Evolutionary conservation across 2,888 invertebrate genomes (phyloP).

Genomic region (Pheosia gnoma): DNA sequence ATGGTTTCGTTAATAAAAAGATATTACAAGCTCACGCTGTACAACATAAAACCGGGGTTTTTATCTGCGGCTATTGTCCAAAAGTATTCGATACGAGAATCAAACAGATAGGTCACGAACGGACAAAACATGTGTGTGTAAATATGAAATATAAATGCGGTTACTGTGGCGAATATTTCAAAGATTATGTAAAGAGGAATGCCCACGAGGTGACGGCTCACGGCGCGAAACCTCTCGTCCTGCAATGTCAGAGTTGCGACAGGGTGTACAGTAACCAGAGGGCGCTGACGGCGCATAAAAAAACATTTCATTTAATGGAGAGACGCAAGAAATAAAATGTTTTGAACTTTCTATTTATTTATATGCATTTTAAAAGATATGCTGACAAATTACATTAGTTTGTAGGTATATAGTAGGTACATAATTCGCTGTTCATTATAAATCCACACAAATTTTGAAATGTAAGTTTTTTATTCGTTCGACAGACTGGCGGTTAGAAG

Average conservation of each 20-base stretch:
- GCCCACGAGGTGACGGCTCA: slow-evolving; percentile 64
- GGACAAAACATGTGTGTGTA: slow-evolving; percentile 47
- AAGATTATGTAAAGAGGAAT: slow-evolving; percentile 67
- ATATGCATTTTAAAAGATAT: too few relatives aligned
- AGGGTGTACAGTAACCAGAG: slow-evolving; percentile 76
- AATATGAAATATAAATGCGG: slow-evolving; percentile 58
- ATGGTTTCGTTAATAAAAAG: slow-evolving; percentile 52
- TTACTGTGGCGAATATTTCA: slow-evolving; percentile 64
- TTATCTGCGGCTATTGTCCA: slow-evolving; percentile 64
- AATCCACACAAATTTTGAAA: too few relatives aligned
- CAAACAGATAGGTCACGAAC: slow-evolving; percentile 44
- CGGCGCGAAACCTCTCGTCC: slow-evolving; percentile 63
- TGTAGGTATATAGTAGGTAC: too few relatives aligned
- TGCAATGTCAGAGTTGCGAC: slow-evolving; percentile 75
- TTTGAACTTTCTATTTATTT: too few relatives aligned
- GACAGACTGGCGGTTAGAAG: too few relatives aligned
- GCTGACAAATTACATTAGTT: too few relatives aligned
- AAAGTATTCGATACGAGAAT: slow-evolving; percentile 68
- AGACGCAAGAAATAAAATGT: slow-evolving; percentile 19
- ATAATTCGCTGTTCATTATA: too few relatives aligned
- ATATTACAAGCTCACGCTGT: slow-evolving; percentile 52
- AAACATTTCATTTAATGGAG: slow-evolving; percentile 61
- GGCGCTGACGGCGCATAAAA: slow-evolving; percentile 72
- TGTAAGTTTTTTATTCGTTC: too few relatives aligned
- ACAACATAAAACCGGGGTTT: slow-evolving; percentile 55